Base-by-base conservation (phyloP, 2,888 invertebrate species). In the Pterobdella sp. region DNA sequence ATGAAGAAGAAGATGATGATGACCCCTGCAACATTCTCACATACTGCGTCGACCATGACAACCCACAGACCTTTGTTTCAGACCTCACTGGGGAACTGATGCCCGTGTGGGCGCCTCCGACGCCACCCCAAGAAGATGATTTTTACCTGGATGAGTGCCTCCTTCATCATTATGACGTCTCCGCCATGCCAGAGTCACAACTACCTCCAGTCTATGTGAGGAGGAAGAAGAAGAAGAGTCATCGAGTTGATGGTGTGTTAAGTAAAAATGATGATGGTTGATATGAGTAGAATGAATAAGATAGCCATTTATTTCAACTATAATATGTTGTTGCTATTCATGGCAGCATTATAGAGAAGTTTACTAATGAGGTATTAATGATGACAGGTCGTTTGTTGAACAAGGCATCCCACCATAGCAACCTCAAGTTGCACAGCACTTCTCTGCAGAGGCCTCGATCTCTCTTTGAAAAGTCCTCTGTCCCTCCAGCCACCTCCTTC, bases 81-180 rank as follows among this genome's bases (percentile, higher is more conserved):
- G 81, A 81, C 72, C 67, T 80, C 32, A 81, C 81, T 72, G 81
- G 81, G 74, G 81, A 84, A 76, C 80, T 82, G 75, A 84, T 85
- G 84, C 83, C 84, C 32, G 89, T 93, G 87, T 97, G 96, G 95
- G 90, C 92, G 79, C 96, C 96, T 72, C 96, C 95, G 74, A 96
- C 96, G 31, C 95, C 96, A 18, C 90, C 91, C 82, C 91, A 92
- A 83, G 94, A 94, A 80, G 90, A 90, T 81, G 96, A 96, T 84
- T 87, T 94, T 74, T 94, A 94, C 86, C 89, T 93, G 78, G 95
- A 96, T 83, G 88, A 88, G 78, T 89, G 91, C 75, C 85, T 93
- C 83, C 88, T 90, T 76, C 91, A 92, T 81, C 87, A 95, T 76
- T 96, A 96, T 85, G 91, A 93, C 75, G 84, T 83, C 4, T 81